These are phyloP conservation scores for Limosa lapponica DNA, from an alignment of 2,797 vertebrate species.

Conservation along the genomic window DNA sequence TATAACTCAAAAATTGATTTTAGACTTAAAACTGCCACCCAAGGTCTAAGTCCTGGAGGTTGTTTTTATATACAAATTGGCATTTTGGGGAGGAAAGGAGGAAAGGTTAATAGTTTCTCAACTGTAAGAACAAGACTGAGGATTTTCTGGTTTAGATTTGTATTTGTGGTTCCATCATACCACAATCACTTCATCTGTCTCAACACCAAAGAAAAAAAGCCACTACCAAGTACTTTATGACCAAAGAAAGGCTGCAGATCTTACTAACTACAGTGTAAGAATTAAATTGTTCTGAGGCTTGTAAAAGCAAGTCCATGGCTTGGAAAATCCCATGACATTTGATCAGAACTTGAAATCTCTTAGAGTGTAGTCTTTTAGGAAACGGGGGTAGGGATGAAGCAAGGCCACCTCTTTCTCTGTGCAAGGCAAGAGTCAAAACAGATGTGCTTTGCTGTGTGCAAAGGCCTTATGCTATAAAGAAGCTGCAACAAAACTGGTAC, in stretches of 20 bases:
- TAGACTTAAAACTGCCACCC: slow-evolving; percentile 61
- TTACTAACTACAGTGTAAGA: neutral
- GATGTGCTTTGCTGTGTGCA: neutral
- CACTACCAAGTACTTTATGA: neutral
- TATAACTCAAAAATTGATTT: slow-evolving; percentile 74
- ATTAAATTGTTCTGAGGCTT: neutral
- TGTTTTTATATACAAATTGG: slow-evolving; percentile 75
- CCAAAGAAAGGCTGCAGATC: neutral
- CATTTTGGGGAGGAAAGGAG: slow-evolving; percentile 30
- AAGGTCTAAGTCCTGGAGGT: slow-evolving; percentile 58
- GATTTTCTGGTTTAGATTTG: neutral
- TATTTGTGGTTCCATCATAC: slow-evolving; percentile 12
- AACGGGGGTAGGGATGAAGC: neutral
- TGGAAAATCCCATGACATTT: neutral
- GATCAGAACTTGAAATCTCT: neutral
- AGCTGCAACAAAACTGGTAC: neutral
- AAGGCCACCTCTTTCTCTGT: neutral
- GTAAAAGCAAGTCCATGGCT: neutral
- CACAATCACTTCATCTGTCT: neutral
- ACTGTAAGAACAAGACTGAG: slow-evolving; percentile 28
- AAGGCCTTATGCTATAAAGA: neutral
- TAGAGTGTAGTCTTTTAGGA: neutral
- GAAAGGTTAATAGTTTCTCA: slow-evolving; percentile 55
- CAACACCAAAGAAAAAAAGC: neutral
- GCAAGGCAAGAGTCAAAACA: neutral